phyloP scores from a whole-genome alignment of 2,888 invertebrate species.

The Eupithecia subfuscata region DNA sequence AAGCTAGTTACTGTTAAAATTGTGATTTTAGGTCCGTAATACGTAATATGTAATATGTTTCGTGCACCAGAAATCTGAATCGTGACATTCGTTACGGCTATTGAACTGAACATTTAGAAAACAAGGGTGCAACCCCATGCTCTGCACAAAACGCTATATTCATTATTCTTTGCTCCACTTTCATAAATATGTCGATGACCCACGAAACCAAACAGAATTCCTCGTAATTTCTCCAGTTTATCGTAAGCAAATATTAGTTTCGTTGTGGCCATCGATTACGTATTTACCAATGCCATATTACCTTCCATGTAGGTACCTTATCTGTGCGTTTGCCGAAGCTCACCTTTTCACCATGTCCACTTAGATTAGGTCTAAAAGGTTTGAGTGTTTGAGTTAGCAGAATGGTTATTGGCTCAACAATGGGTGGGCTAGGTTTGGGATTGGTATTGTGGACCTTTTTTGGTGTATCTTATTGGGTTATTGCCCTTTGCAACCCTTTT shows the following conservation, averaged over 20 bases:
- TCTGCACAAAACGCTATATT: constrained; percentile 28
- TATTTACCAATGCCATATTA: constrained; percentile 59
- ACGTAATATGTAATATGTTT: not conserved
- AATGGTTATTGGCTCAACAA: constrained; percentile 41
- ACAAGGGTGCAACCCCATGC: constrained; percentile 9
- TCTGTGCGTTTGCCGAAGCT: constrained; percentile 56
- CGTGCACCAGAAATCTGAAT: not conserved
- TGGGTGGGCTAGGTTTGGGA: constrained; percentile 39
- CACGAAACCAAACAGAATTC: constrained; percentile 44
- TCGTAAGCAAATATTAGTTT: constrained; percentile 60
- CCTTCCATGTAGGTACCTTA: constrained; percentile 50
- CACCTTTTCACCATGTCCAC: constrained; percentile 46
- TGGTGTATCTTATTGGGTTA: constrained; percentile 16
- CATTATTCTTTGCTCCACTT: constrained; percentile 45
- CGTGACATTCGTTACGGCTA: not conserved
- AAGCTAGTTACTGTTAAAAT: not conserved
- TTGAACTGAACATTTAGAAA: not conserved
- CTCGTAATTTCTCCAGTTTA: constrained; percentile 48
- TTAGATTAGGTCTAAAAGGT: constrained; percentile 49
- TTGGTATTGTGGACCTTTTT: constrained; percentile 17
- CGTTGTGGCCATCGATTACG: constrained; percentile 56
- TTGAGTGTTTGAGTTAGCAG: constrained; percentile 46
- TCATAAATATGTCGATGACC: constrained; percentile 49
- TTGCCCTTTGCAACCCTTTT: constrained; percentile 12
- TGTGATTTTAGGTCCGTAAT: not conserved